Base-by-base conservation (phyloP, 2,888 invertebrate species). In the Orthosia gracilis region DNA sequence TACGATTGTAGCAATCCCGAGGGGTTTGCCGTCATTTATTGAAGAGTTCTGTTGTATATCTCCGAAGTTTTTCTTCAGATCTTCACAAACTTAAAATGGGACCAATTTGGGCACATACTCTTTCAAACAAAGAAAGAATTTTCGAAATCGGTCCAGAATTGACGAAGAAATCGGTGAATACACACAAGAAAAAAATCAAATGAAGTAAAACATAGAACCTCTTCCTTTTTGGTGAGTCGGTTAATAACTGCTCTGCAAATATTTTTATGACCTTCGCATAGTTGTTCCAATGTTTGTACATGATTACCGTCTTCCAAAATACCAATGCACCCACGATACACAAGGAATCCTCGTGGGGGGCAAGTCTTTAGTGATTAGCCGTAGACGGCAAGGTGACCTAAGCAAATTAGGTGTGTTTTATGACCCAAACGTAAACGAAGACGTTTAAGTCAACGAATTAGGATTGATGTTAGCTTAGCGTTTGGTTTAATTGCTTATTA, bases 311-410 rank as follows among this genome's bases (percentile, higher is more conserved):
- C 21, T 26, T 21, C 17, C 21, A 21, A 47, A 73, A 21, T 50
- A 17, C 4, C 49, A 26, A 26, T 12, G 15, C 57, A 57, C 7
- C 26, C 65, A 45, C 21, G 17, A 47, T 17, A 23, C 21, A 67
- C 13, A 59, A 57, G n/a, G 50, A 15, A 54, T 23, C 15, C 31
- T 49, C 9, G 7, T 47, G 17, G 45, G 17, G 15, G n/a, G 18
- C 45, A 2, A 26, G 12, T 21, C 3, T 58, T 58, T 23, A n/a
- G 45, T 76, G 50, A 67, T 67, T 67, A 59, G 23, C 52, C 59
- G 26, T 75, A 68, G 49, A 18, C 13, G 15, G 13, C 52, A 78
- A 78, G 79, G 76, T 63, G 52, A 70, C 57, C 52, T 15, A 9
- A 50, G 62, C 47, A 40, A 52, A 78, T 71, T 47, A 47, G 45